Evolutionary conservation across 2,888 invertebrate species (phyloP), one percentile per base, ranked within the genome.

Genomic region (Penaeus monodon): DNA sequence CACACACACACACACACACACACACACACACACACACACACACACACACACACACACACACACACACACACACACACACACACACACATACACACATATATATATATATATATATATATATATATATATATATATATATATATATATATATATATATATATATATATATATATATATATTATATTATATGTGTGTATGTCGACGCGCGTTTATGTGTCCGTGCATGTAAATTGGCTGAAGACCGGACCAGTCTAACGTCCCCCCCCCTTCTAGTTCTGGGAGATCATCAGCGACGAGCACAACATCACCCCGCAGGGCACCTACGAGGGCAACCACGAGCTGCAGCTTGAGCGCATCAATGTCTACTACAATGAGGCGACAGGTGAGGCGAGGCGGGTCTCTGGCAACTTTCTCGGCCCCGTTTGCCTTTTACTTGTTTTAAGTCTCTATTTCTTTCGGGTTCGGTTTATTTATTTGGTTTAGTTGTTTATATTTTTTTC

Each of bases 331-430:
- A 88, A 88, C 65, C 88, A 88, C 38, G 96, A 96, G 92, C 94
- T 97, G 89, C 97, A 97, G 93, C 93, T 97, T 91, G 97, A 97
- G 92, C 94, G 97, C 88, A 96, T 98, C 92, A 96, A 96, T 92
- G 97, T 97, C 84, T 97, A 97, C 93, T 97, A 97, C 94, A 97
- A 97, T 94, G 97, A 97, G 94, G 97, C 33, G 33, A 38, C 33
- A 38, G 33, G 33, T 38, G 33, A 38, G 33, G 33, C 33, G 4
- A 38, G 33, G 33, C 33, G 33, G 33, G 4, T 38, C 33, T 3
- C 2, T 38, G 33, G 33, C 33, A 38, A 4, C 33, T 1, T 38
- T 38, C 6, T 38, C 3, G 33, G 0, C 33, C 33, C 33, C 33
- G 6, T 38, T 38, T 38, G 33, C 33, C 33, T 1, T 38, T 38